These are phyloP conservation scores for Poecilia latipinna DNA, from an alignment of 2,113 vertebrate species.

Conservation along the genomic window DNA sequence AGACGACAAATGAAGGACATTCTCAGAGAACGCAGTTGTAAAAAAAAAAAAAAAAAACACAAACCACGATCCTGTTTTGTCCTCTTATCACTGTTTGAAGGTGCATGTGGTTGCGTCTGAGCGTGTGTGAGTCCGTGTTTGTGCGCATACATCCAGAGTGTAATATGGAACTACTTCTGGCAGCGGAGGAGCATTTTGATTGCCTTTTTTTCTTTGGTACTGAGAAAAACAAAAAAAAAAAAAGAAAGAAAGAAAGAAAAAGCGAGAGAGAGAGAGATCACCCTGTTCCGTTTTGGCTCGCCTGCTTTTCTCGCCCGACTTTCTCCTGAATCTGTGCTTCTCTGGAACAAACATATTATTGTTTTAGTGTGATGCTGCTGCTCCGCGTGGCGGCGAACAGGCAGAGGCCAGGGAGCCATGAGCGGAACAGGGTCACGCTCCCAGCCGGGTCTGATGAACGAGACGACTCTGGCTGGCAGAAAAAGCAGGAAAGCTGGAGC, in stretches of 20 bases:
- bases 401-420: conserved; percentile 59
- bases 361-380: conserved; percentile 60
- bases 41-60: conserved; percentile 26
- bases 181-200: conserved; percentile 69
- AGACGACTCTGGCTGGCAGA: conserved; percentile 58
- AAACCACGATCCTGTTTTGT: conserved; percentile 67
- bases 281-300: conserved; percentile 66
- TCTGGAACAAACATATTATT: conserved; percentile 57
- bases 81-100: conserved; percentile 67
- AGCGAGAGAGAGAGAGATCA: conserved; percentile 23
- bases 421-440: conserved; percentile 72
- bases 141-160: conserved; percentile 69
- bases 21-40: conserved; percentile 74
- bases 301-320: conserved; percentile 46
- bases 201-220: conserved; percentile 74
- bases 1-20: conserved; percentile 79
- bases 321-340: conserved; percentile 45
- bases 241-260: conserved; percentile 38
- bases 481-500: conserved; percentile 22
- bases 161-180: conserved; percentile 74
- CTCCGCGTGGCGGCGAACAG: conserved; percentile 62
- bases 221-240: conserved; percentile 50
- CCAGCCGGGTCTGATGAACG: conserved; percentile 60
- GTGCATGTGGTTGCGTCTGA: conserved; percentile 67
- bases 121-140: conserved; percentile 63